These are phyloP conservation scores for Sepiola atlantica DNA, from an alignment of 2,888 invertebrate genomes.

Conservation along the genomic window DNA sequence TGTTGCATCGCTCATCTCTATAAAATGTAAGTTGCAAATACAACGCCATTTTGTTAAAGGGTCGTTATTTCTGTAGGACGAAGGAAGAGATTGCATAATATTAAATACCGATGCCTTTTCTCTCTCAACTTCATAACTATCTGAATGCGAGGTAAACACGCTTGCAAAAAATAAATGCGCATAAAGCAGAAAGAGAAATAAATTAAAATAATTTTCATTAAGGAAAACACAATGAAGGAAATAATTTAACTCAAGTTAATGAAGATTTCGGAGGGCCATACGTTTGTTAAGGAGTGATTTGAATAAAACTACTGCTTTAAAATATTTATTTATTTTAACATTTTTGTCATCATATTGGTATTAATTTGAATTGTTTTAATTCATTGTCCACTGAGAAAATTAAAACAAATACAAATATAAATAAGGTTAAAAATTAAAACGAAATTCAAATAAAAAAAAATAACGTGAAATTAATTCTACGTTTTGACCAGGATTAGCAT, in stretches of 20 bases:
- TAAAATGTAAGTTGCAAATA: too few relatives aligned
- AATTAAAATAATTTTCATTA: constrained; percentile 1
- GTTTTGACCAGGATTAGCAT: not conserved
- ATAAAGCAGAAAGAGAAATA: not conserved
- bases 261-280: not conserved
- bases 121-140: too few relatives aligned
- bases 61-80: too few relatives aligned
- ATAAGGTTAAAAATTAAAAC: not conserved
- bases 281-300: not conserved
- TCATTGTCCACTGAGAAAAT: not conserved
- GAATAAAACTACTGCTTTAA: not conserved
- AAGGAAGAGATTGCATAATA: too few relatives aligned
- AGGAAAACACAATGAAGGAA: not conserved
- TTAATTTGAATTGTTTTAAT: constrained; percentile 1
- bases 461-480: not conserved
- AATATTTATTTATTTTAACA: not conserved
- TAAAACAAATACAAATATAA: not conserved
- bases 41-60: too few relatives aligned
- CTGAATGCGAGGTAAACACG: too few relatives aligned
- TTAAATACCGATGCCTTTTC: too few relatives aligned
- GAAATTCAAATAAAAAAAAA: not conserved
- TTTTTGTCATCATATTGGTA: not conserved
- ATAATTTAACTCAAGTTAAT: not conserved
- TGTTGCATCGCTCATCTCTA: too few relatives aligned
- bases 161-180: not conserved